Conservation (phyloP, 2,888 invertebrate genomes). For the Melikaiella ostensackeni region DNA sequence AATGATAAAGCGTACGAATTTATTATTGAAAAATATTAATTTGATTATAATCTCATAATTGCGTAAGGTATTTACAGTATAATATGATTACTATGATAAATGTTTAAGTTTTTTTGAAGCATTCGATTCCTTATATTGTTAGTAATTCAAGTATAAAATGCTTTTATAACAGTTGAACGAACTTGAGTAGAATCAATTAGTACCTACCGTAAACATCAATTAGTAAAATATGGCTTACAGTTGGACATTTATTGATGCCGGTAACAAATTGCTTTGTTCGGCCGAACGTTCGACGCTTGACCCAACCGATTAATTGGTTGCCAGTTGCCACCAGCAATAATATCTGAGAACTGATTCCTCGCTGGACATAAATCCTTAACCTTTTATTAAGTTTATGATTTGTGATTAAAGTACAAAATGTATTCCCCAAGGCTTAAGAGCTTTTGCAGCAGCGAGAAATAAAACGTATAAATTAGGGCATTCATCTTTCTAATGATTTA, state of each 20-base stretch:
- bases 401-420: background rate
- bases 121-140: background rate
- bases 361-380: background rate
- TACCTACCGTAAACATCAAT: constrained; percentile 3
- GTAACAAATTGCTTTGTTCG: constrained; percentile 21
- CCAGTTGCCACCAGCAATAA: constrained; percentile 18
- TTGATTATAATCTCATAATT: too few relatives aligned
- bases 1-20: background rate
- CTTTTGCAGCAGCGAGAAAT: background rate
- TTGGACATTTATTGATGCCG: constrained; percentile 30
- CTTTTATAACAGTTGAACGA: constrained; percentile 16
- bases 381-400: background rate
- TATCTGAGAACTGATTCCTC: constrained; percentile 18
- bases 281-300: constrained; percentile 10
- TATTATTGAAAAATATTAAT: background rate
- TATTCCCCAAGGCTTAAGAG: background rate
- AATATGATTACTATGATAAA: too few relatives aligned
- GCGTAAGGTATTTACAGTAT: too few relatives aligned
- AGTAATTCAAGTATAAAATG: background rate
- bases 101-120: background rate
- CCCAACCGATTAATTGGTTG: constrained; percentile 29
- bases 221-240: constrained; percentile 34
- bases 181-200: constrained; percentile 10
- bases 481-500: too few relatives aligned
- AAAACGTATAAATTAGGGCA: background rate